Conservation (phyloP, 2,797 vertebrate species). For the Bucorvus abyssinicus region DNA sequence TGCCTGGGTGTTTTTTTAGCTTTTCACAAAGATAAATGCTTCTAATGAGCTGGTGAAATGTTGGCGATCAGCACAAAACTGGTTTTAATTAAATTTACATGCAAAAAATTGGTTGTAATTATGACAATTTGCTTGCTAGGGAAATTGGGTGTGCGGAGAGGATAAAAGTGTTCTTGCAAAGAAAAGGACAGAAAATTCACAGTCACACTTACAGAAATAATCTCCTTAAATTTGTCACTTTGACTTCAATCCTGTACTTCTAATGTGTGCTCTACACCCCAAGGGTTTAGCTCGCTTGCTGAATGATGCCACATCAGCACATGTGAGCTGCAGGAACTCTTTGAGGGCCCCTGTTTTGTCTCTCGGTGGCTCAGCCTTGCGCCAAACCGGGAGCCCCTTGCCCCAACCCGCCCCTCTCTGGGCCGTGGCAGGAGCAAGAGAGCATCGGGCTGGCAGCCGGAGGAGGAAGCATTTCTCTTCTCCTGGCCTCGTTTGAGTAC, state of each 20-base stretch:
- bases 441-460: background rate
- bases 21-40: conserved; percentile 30
- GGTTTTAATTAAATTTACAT: conserved; percentile 62
- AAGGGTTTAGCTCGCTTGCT: background rate
- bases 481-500: background rate
- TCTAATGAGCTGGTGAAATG: conserved; percentile 57
- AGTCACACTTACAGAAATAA: background rate
- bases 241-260: background rate
- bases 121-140: conserved; percentile 29
- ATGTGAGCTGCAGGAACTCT: background rate
- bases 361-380: background rate
- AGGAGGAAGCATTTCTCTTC: background rate
- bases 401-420: background rate
- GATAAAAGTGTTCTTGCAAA: background rate
- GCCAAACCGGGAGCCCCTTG: background rate
- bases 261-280: background rate
- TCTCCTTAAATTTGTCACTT: background rate
- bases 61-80: conserved; percentile 23
- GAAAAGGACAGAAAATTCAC: background rate
- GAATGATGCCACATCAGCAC: background rate
- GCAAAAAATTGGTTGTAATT: conserved; percentile 35
- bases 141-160: background rate
- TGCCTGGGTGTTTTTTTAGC: background rate
- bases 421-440: background rate
- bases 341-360: background rate